Conservation (phyloP, 1,140 invertebrate species). For the Venturia canescens region DNA sequence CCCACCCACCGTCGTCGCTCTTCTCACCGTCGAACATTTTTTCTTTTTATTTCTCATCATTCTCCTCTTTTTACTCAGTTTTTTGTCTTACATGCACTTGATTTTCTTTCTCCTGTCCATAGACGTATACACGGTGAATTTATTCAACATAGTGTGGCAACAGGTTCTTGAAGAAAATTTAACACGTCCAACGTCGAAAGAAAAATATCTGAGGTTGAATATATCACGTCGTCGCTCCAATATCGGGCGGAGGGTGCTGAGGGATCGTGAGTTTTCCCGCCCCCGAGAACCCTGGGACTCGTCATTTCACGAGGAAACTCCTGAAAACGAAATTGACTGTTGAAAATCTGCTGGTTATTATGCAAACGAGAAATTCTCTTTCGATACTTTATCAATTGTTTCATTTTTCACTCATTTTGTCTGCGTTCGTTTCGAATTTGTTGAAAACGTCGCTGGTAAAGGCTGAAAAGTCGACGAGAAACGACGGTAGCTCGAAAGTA, state of each 20-base stretch:
- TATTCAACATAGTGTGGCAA: constrained; percentile 41
- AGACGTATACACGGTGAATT: constrained; percentile 26
- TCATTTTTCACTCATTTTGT: no score
- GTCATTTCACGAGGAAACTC: background rate
- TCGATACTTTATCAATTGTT: background rate
- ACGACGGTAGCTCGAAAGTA: no score
- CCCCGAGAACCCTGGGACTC: background rate
- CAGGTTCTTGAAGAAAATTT: constrained; percentile 34
- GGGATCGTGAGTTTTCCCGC: background rate
- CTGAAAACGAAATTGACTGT: background rate
- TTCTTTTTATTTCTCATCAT: constrained; percentile 10
- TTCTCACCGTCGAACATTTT: constrained; percentile 25
- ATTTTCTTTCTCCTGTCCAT: background rate
- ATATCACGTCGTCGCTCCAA: constrained; percentile 1
- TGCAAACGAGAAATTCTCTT: background rate
- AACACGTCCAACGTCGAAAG: background rate
- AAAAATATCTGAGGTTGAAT: constrained; percentile 21
- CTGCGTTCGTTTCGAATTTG: no score
- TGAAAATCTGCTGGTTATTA: background rate
- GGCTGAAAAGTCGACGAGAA: no score
- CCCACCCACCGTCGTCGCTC: constrained; percentile 8
- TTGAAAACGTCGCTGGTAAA: no score
- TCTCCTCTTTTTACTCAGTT: background rate
- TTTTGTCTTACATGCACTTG: background rate
- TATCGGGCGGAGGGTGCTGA: background rate